Conservation (phyloP, 2,797 vertebrate species). For the Macropodus opercularis region DNA sequence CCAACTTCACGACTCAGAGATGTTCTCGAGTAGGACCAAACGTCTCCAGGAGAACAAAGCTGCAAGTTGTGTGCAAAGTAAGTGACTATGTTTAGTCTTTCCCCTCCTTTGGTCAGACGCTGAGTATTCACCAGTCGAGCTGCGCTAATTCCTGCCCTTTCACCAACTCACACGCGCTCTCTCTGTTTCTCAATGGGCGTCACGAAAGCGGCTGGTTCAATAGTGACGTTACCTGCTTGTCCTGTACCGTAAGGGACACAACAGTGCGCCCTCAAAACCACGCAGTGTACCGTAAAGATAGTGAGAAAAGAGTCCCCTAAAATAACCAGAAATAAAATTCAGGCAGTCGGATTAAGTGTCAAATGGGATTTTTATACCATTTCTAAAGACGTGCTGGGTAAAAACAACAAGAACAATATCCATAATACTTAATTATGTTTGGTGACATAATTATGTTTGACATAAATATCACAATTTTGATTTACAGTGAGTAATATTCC, state of each 20-base stretch:
- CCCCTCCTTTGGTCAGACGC: neutral
- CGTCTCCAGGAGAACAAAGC: neutral
- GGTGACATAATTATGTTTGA: too few species aligned
- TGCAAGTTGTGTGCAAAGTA: neutral
- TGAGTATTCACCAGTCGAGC: neutral
- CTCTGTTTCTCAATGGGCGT: slow-evolving; percentile 44
- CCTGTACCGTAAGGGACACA: slow-evolving; percentile 41
- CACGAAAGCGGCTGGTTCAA: neutral
- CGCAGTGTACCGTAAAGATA: slow-evolving; percentile 17
- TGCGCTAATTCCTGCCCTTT: slow-evolving; percentile 1
- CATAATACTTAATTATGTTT: too few species aligned
- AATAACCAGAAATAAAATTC: neutral
- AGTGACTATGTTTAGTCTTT: neutral
- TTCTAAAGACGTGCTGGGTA: neutral
- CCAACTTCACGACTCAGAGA: slow-evolving; percentile 4
- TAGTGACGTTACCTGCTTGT: slow-evolving; percentile 17
- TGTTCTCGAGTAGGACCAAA: neutral
- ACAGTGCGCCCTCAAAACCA: neutral
- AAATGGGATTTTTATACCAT: neutral
- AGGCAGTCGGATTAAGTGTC: too few species aligned
- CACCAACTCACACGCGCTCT: neutral
- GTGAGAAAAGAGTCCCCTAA: neutral
- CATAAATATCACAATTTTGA: too few species aligned
- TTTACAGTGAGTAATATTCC: neutral
- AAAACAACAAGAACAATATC: neutral